phyloP scores from a whole-genome alignment of 2,113 vertebrate species.

The Pterocles burchelli region DNA sequence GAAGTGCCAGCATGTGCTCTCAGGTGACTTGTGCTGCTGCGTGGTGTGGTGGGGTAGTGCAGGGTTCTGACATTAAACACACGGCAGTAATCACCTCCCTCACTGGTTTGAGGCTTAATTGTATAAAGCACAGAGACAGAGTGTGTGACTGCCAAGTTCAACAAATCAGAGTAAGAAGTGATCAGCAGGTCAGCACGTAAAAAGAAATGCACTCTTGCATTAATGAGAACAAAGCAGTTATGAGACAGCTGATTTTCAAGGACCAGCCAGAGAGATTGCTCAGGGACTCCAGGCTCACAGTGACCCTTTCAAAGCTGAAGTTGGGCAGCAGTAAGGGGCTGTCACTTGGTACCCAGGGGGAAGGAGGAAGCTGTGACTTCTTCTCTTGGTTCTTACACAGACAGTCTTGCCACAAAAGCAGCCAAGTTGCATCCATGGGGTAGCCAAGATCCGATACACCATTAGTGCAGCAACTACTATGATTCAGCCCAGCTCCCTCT shows the following conservation, averaged over 20 bases:
- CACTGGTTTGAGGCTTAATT: neutral
- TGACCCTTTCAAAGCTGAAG: neutral
- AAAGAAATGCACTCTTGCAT: neutral
- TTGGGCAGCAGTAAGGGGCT: neutral
- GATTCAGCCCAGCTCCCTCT: neutral
- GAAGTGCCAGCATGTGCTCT: rapidly evolving
- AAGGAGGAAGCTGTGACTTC: neutral
- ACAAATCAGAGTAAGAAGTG: neutral
- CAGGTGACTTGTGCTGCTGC: neutral
- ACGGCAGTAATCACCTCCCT: neutral
- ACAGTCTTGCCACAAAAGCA: neutral
- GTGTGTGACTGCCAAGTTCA: neutral
- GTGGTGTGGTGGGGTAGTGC: neutral
- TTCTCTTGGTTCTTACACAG: neutral
- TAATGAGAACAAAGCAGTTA: neutral
- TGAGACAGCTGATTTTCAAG: neutral
- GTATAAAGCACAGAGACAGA: neutral
- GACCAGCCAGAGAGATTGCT: rapidly evolving
- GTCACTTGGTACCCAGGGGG: rapidly evolving
- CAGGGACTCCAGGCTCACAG: rapidly evolving
- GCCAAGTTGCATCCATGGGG: neutral
- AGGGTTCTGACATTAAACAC: neutral
- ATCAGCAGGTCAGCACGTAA: neutral
- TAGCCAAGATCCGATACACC: neutral
- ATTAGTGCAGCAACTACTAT: neutral